Base-by-base conservation (phyloP, 2,797 vertebrate species). In the Oryzias dopingdopingensis region DNA sequence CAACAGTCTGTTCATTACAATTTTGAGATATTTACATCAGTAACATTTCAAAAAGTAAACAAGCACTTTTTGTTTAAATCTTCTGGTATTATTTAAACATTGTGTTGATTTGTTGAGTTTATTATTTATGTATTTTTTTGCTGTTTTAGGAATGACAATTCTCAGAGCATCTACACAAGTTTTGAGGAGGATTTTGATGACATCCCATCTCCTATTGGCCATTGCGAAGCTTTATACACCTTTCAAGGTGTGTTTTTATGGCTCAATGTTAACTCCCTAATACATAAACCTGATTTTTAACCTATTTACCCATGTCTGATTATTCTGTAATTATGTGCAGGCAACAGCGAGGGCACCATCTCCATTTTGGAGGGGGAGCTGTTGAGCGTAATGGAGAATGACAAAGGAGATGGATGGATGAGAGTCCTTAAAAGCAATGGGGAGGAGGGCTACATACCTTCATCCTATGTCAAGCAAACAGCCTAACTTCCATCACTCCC, bases 321-420 rank as follows among this genome's bases (percentile, higher is more conserved):
- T 5, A 48, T 5, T 60, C 32, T 55, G 22, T 62, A 18, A 69
- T n/a, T 66, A 24, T 67, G 40, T 72, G 32, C 76, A 76, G 94
- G 93, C 47, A 87, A 88, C 79, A 93, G 91, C 0, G 93, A 94
- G 49, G 94, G 93, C 16, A 94, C 93, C 26, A 87, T 95, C 70
- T 89, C 92, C 52, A 92, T 95, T 76, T 71, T 61, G 0, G 90
- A 91, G 59, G 94, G 92, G 1, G 94, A 95, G 74, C 77, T 81
- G 73, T 80, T 95, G 56, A 93, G 83, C 42, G 29, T 95, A 66
- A 90, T 95, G 89, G 92, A 92, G 46, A 90, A 92, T 14, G 94
- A 95, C 77, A 92, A 93, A 60, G 94, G 94, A 0, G 94, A 95
- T 0, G 94, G 94, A 29, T 96, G 94, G 94, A 94, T 93, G 50